Evolutionary conservation across 2,797 vertebrate species (phyloP).

Genomic region (Botia kubotai): DNA sequence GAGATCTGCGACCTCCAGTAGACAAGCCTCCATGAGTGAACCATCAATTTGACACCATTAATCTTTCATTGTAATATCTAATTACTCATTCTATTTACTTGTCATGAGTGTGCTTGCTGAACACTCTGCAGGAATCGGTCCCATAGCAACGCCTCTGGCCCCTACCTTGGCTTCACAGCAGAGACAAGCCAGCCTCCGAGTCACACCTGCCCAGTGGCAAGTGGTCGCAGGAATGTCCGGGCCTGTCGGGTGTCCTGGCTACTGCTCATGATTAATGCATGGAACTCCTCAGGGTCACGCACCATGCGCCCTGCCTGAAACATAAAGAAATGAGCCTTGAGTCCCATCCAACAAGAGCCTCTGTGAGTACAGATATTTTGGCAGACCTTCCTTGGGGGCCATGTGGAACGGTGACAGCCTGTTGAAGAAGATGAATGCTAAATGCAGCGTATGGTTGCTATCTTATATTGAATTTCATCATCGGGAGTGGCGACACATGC

Average conservation of each 20-base stretch:
- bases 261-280: slow-evolving; percentile 69
- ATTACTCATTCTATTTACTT: slow-evolving; percentile 65
- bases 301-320: slow-evolving; percentile 68
- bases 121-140: slow-evolving; percentile 49
- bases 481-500: not conserved
- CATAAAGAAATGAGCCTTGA: slow-evolving; percentile 71
- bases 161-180: slow-evolving; percentile 63
- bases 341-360: slow-evolving; percentile 63
- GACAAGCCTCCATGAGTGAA: slow-evolving; percentile 17
- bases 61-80: slow-evolving; percentile 67
- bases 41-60: slow-evolving; percentile 60
- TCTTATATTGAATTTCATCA: slow-evolving; percentile 29
- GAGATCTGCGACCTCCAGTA: not conserved
- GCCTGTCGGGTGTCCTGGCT: slow-evolving; percentile 66
- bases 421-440: slow-evolving; percentile 62
- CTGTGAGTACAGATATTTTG: slow-evolving; percentile 67
- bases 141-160: slow-evolving; percentile 59
- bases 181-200: slow-evolving; percentile 58
- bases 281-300: slow-evolving; percentile 66
- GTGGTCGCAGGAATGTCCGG: slow-evolving; percentile 73
- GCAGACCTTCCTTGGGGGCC: slow-evolving; percentile 48
- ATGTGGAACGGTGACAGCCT: slow-evolving; percentile 52
- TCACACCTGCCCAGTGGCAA: slow-evolving; percentile 72
- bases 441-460: slow-evolving; percentile 41
- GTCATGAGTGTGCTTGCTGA: slow-evolving; percentile 52